Conservation (phyloP, 2,113 vertebrate species). For the Eptesicus fuscus region DNA sequence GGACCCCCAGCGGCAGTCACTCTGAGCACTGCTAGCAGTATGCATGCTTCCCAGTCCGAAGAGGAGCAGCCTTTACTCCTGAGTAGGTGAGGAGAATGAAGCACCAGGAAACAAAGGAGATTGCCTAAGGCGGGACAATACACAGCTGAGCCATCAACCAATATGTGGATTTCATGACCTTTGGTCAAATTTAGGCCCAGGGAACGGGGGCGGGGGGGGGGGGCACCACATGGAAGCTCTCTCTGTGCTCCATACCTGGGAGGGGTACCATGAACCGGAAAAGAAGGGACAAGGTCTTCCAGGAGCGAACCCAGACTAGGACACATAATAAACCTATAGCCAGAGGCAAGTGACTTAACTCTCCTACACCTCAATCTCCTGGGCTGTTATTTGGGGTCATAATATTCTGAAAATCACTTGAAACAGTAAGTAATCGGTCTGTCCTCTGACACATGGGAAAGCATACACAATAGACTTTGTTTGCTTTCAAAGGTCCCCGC, state of each 20-base stretch:
- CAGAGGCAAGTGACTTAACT: neutral
- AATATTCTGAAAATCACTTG: slow-evolving; percentile 1
- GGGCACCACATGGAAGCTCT: neutral
- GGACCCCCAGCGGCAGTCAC: fast-evolving
- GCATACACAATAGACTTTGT: neutral
- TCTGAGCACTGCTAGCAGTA: neutral
- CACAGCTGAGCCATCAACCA: too few species aligned
- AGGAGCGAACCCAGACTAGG: neutral
- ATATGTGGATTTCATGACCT: neutral
- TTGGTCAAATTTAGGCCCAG: too few species aligned
- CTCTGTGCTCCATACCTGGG: neutral
- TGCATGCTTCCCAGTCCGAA: neutral
- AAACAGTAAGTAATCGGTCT: neutral
- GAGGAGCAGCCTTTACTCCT: fast-evolving
- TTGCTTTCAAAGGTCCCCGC: neutral
- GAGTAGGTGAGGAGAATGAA: neutral
- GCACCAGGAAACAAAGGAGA: neutral
- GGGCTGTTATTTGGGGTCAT: neutral
- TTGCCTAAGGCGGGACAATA: too few species aligned
- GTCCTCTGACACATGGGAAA: neutral
- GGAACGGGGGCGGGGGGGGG: neutral
- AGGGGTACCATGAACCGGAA: neutral
- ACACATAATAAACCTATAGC: neutral
- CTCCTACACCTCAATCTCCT: neutral
- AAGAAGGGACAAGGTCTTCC: neutral